Evolutionary conservation across 2,888 invertebrate genomes (phyloP).

Genomic region (Xestoiulus laeticollis): DNA sequence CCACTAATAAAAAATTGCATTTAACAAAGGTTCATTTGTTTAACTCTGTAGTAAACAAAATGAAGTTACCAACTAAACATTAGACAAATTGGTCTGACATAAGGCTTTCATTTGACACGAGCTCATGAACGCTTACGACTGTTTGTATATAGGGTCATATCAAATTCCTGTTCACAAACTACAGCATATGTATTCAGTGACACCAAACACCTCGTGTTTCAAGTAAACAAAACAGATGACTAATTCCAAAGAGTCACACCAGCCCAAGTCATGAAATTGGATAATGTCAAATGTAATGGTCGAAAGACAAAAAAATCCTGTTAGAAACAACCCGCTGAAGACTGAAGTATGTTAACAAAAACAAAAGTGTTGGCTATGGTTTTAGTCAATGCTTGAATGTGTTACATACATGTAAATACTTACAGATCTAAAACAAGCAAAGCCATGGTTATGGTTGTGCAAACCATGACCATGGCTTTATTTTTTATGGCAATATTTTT

Average conservation of each 20-base stretch:
- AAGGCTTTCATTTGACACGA: not conserved
- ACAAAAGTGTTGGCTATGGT: not conserved
- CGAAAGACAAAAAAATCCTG: not conserved
- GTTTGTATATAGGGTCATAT: not conserved
- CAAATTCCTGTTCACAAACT: not conserved
- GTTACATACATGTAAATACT: not conserved
- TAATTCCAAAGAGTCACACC: not conserved
- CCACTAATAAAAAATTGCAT: not conserved
- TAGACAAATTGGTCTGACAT: conserved; percentile 36
- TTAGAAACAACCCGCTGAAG: not conserved
- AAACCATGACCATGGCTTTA: too few relatives aligned
- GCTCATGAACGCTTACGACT: not conserved
- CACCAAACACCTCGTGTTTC: not conserved
- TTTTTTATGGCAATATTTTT: too few relatives aligned
- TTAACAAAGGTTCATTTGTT: not conserved
- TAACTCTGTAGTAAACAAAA: not conserved
- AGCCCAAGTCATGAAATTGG: not conserved
- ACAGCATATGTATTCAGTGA: not conserved
- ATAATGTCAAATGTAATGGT: not conserved
- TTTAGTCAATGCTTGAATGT: not conserved
- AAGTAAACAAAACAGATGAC: not conserved
- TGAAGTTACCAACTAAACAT: not conserved
- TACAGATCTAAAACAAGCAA: too few relatives aligned
- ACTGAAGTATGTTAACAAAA: not conserved
- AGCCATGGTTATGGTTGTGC: too few relatives aligned